These are phyloP conservation scores for Salpingus planirostris DNA, from an alignment of 2,888 invertebrate genomes.

Conservation along the genomic window DNA sequence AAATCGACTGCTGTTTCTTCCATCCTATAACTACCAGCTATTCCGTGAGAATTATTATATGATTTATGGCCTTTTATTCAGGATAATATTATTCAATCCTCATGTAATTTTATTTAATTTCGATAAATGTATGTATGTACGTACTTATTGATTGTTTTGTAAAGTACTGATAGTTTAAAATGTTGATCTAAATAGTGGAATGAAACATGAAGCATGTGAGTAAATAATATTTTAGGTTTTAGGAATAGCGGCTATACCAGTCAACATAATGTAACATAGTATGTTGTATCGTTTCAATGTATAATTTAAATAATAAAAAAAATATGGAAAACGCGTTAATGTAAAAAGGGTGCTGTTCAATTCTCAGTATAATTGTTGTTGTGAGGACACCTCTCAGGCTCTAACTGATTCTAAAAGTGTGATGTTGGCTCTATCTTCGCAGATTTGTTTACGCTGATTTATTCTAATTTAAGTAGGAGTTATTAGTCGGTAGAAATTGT, in stretches of 20 bases:
- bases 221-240: slow-evolving; percentile 10
- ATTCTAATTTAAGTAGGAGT: no score
- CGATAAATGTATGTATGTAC: no score
- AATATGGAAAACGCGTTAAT: slow-evolving; percentile 7
- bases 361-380: no score
- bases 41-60: no score
- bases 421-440: no score
- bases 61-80: no score
- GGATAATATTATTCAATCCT: neutral
- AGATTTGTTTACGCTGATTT: slow-evolving; percentile 4
- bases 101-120: no score
- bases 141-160: slow-evolving; percentile 21
- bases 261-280: slow-evolving; percentile 17
- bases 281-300: slow-evolving; percentile 22
- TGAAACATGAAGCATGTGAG: slow-evolving; percentile 18
- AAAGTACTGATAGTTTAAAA: slow-evolving; percentile 26
- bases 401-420: slow-evolving; percentile 16
- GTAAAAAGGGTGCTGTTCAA: neutral
- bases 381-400: slow-evolving; percentile 16
- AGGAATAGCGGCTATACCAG: no score
- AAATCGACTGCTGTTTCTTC: slow-evolving; percentile 11
- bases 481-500: no score
- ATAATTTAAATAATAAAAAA: slow-evolving; percentile 11
- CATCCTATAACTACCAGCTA: slow-evolving; percentile 1
- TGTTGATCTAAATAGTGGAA: slow-evolving; percentile 13